Base-by-base conservation (phyloP, 2,888 invertebrate genomes). In the Cryptocheilus praepositus region DNA sequence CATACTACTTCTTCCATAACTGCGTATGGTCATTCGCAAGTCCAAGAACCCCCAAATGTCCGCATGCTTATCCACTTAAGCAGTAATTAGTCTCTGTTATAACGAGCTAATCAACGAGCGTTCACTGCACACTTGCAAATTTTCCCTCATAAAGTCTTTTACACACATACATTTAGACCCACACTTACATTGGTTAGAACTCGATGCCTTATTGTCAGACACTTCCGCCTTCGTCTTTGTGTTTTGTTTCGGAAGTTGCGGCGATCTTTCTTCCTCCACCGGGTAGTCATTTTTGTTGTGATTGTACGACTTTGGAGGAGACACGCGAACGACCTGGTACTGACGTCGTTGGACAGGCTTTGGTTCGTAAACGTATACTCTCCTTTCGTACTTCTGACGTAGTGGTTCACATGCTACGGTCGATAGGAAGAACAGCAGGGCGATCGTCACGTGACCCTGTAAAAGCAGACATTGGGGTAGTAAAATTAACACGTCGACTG, bases 381-480 rank as follows among this genome's bases (percentile, higher is more conserved):
- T 58, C 53, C 51, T 62, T 22, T 62, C 54, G 21, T 62, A 61
- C 11, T 56, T 60, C 16, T 49, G 46, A 4, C 11, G 43, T 28
- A 51, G n/a, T 19, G 59, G 52, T 11, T 49, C 18, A 19, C 66
- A 57, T 1, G 51, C 55, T 13, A 60, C 57, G 7, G 44, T 64
- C 0, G 55, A 53, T 21, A 65, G 43, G 51, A 75, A 44, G 3
- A 78, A 5, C 51, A 59, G 43, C 43, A 77, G 28, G 15, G 61
- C 22, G n/a, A 83, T 70, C 46, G 67, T 66, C 36, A 61, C 60
- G 36, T 61, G 67, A 55, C 73, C 70, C 85, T 85, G 69, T 0
- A 66, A 74, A 68, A 61, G 55, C 28, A 28, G 8, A n/a, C 2
- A 16, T 7, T n/a, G n/a, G n/a, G n/a, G n/a, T n/a, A n/a, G n/a